These are phyloP conservation scores for Cryptoblepharus egeriae DNA, from an alignment of 2,797 vertebrate species.

Conservation along the genomic window DNA sequence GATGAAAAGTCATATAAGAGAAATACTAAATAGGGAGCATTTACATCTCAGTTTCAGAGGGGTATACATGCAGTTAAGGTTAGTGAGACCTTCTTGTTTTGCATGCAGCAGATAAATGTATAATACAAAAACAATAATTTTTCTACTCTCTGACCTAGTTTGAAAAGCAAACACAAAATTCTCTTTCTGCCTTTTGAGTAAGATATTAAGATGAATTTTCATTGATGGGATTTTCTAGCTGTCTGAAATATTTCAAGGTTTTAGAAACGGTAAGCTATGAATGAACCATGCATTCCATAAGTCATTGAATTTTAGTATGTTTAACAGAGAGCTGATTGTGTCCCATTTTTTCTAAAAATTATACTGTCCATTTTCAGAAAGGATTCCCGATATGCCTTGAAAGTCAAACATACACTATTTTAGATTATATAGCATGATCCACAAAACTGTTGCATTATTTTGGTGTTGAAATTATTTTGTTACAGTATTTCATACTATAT, in stretches of 20 bases:
- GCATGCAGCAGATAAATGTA: not conserved
- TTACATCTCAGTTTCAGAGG: not conserved
- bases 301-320: not conserved
- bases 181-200: not conserved
- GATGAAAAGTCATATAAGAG: not conserved
- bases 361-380: not conserved
- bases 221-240: not conserved
- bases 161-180: not conserved
- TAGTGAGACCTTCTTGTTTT: constrained; percentile 15
- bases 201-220: not conserved
- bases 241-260: not conserved
- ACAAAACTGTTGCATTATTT: not conserved
- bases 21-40: not conserved
- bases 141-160: not conserved
- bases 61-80: constrained; percentile 1
- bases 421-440: not conserved
- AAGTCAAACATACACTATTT: not conserved
- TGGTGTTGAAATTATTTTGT: too few species aligned
- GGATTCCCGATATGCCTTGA: not conserved
- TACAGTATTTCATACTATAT: too few species aligned
- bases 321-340: not conserved
- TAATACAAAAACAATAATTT: constrained; percentile 17
- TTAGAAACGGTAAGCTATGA: not conserved
- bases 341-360: constrained; percentile 2
- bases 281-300: not conserved